Conservation (phyloP, 2,113 vertebrate genomes). For the Thunnus thynnus region DNA sequence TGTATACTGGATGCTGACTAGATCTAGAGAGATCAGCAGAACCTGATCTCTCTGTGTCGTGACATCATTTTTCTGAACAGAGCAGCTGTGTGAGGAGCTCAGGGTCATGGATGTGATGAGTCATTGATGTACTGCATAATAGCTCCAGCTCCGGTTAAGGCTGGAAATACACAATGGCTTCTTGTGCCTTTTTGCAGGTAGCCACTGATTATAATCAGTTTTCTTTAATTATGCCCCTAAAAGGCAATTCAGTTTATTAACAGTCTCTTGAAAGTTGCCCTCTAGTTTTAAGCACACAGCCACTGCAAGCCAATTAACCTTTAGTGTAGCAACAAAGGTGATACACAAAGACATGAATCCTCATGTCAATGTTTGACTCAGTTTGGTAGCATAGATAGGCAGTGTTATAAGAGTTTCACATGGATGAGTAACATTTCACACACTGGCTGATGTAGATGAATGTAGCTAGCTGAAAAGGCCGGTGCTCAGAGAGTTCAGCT, state of each 20-base stretch:
- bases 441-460: no score
- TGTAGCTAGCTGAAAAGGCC: no score
- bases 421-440: no score
- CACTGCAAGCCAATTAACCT: background rate
- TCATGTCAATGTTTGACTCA: no score
- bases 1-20: constrained; percentile 29
- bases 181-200: background rate
- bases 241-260: background rate
- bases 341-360: background rate
- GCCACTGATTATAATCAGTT: background rate
- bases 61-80: constrained; percentile 61
- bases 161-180: constrained; percentile 11
- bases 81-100: constrained; percentile 43
- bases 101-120: constrained; percentile 69
- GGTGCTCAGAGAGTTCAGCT: no score
- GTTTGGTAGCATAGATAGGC: no score
- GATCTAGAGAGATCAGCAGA: constrained; percentile 15
- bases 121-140: constrained; percentile 56
- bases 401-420: no score
- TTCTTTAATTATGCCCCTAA: no score
- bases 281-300: no score
- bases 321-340: background rate
- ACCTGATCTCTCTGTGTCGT: constrained; percentile 25
- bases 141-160: constrained; percentile 20
- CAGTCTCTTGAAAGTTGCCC: background rate